Base-by-base conservation (phyloP, 2,797 vertebrate genomes). In the Neopelma chrysocephalum region DNA sequence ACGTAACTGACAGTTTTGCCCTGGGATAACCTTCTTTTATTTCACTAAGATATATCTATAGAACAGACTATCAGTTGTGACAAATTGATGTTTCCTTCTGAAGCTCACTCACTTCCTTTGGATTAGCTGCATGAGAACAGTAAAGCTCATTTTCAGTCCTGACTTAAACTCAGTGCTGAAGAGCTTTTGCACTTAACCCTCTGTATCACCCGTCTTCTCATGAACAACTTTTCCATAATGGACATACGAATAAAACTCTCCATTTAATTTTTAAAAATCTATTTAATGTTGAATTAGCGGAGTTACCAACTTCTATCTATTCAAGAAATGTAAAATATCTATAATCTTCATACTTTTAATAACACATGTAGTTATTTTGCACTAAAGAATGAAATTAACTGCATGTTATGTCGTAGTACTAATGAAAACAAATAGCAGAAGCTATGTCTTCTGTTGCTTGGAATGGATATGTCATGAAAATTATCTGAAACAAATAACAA, bases 61-160 rank as follows among this genome's bases (percentile, higher is more conserved):
- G 72, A 89, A 68, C 31, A 69, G 69, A 27, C 61, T 88, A 72
- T 88, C 61, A 58, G 12, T 84, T 94, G 62, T 36, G 76, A 85
- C 79, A 95, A 90, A 94, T 32, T 47, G 75, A 83, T 83, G 50
- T 58, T 83, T 91, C 92, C 68, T 93, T 94, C 75, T 78, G 77
- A 93, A 92, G 68, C 57, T 94, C 36, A 60, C 22, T 0, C 34
- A 25, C 70, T 88, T 92, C 50, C 54, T 94, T 76, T 92, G 82
- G 86, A 89, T 96, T 93, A 96, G 43, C 40, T 79, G 56, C 64
- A 61, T 34, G 73, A 94, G 82, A 94, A 93, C 43, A 94, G 66
- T 86, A 94, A 95, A 94, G 69, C 79, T 93, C 57, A 88, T 91
- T 93, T 97, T 92, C 81, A 85, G 72, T 89, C 81, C 61, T 78